phyloP scores from a whole-genome alignment of 2,113 vertebrate species.

The Trichechus manatus region DNA sequence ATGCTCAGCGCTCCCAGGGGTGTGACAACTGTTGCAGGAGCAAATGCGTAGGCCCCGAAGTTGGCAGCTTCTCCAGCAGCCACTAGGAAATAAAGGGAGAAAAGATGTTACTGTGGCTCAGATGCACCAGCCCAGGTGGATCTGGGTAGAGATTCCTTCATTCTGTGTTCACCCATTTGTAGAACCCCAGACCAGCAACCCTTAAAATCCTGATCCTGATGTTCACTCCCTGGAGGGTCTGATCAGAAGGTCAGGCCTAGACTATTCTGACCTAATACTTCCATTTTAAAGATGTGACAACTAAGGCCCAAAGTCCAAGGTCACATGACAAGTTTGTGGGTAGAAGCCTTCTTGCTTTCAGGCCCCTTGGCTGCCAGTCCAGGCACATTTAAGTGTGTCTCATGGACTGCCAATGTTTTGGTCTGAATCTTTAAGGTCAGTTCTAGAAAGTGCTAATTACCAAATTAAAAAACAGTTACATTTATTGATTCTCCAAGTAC shows the following conservation, averaged over 20 bases:
- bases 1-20: constrained; percentile 97
- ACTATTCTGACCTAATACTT: neutral
- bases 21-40: constrained; percentile 96
- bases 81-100: constrained; percentile 90
- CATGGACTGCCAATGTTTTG: neutral
- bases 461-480: neutral
- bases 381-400: neutral
- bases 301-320: neutral
- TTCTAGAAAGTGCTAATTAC: constrained; percentile 1
- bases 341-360: neutral
- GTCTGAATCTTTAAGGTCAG: neutral
- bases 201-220: neutral
- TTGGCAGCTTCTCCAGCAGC: constrained; percentile 96
- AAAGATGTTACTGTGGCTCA: neutral
- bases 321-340: neutral
- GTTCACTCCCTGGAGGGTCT: neutral
- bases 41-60: constrained; percentile 97
- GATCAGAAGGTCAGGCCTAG: neutral
- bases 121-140: neutral
- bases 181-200: neutral
- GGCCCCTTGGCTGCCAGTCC: neutral
- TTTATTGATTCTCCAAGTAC: neutral
- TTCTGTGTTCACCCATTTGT: neutral
- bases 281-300: neutral
- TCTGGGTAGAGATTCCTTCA: neutral